Evolutionary conservation across 2,113 vertebrate genomes (phyloP).

Genomic region (Dendrocopos noguchii): DNA sequence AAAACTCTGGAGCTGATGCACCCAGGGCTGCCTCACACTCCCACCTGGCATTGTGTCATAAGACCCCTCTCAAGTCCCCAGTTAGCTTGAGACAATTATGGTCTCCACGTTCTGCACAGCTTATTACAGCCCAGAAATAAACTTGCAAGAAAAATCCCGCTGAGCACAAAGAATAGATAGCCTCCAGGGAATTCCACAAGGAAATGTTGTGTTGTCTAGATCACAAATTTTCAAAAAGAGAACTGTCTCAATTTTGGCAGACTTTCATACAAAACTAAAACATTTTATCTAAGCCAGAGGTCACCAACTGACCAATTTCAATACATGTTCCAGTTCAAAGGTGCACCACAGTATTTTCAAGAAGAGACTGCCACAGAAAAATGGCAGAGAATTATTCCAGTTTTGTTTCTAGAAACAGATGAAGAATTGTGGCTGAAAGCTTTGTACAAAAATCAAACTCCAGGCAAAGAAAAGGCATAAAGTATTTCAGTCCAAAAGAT

Average conservation of each 20-base stretch:
- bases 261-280: constrained; percentile 22
- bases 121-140: background rate
- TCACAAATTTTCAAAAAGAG: background rate
- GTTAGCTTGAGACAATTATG: background rate
- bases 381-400: background rate
- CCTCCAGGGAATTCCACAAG: background rate
- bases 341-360: background rate
- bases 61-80: background rate
- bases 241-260: background rate
- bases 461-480: background rate
- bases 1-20: background rate
- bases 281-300: background rate
- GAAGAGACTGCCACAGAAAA: background rate
- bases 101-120: background rate
- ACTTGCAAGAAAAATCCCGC: background rate
- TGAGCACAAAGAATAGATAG: background rate
- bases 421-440: background rate
- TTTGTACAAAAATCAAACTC: constrained; percentile 15
- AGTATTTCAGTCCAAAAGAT: background rate
- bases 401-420: background rate
- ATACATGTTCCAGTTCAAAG: background rate
- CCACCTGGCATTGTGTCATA: background rate
- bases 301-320: background rate
- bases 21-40: background rate
- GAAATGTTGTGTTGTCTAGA: background rate